A percentile compares a stretch with the other conserved stretches of the same genome.
phyloP scores from a whole-genome alignment of 2,113 vertebrate species.

The Aegotheles bennettii region DNA sequence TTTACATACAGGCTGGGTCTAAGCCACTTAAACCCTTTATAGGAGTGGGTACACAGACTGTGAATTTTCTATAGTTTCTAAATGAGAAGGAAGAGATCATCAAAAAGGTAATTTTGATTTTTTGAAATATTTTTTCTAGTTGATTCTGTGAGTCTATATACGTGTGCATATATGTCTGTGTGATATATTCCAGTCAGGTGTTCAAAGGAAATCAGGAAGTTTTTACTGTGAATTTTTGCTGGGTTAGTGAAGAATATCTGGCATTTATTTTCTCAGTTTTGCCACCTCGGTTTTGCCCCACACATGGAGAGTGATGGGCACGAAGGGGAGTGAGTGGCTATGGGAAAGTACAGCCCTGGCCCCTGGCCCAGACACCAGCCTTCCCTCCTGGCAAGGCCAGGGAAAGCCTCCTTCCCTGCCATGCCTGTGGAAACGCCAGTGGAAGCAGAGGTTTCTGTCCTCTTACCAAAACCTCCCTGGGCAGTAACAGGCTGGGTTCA shows the following conservation, averaged over 20 bases:
- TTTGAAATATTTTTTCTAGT: neutral
- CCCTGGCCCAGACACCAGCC: neutral
- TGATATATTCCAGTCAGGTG: neutral
- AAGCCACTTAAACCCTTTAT: neutral
- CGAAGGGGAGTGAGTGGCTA: neutral
- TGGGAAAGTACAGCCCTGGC: neutral
- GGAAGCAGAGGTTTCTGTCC: neutral
- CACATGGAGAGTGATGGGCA: neutral
- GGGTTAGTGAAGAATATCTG: neutral
- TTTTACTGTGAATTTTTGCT: neutral
- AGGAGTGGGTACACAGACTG: rapidly evolving
- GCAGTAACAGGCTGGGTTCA: conserved; percentile 7
- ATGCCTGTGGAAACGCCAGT: neutral
- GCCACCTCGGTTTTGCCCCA: neutral
- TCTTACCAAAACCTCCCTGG: conserved; percentile 7
- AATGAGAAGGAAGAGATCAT: neutral
- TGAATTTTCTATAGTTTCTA: neutral
- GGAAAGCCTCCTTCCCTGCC: neutral
- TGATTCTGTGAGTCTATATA: neutral
- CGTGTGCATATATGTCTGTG: rapidly evolving
- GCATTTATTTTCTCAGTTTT: neutral
- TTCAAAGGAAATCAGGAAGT: neutral
- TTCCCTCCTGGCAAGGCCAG: neutral
- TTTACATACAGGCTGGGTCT: neutral
- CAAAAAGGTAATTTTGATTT: neutral